Evolutionary conservation across 2,888 invertebrate species (phyloP).

Genomic region (Ornithoptera alexandrae): DNA sequence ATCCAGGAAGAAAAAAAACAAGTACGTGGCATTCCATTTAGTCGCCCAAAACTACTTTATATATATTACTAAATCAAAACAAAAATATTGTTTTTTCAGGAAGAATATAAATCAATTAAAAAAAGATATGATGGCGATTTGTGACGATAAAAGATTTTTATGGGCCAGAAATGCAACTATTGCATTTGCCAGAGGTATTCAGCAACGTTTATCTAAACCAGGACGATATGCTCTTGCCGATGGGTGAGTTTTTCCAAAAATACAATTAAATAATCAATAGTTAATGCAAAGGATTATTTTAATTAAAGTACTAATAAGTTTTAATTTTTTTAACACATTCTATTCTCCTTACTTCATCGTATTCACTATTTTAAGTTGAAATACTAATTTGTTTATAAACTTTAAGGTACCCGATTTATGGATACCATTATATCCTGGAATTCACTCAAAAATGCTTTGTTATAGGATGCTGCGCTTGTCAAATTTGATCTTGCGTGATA

Average conservation of each 20-base stretch:
- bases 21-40: constrained; percentile 41
- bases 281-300: no score
- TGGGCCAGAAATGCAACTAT: constrained; percentile 72
- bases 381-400: no score
- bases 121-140: constrained; percentile 54
- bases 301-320: no score
- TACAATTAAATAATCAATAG: no score
- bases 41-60: no score
- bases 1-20: constrained; percentile 50
- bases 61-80: neutral
- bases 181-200: constrained; percentile 65
- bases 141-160: constrained; percentile 54
- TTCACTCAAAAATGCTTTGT: no score
- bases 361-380: no score
- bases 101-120: constrained; percentile 50
- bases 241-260: constrained; percentile 44
- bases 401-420: no score
- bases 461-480: constrained; percentile 67
- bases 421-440: no score
- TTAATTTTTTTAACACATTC: no score
- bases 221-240: constrained; percentile 60
- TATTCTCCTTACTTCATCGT: no score
- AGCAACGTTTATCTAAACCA: constrained; percentile 57
- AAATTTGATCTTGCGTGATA: constrained; percentile 60
- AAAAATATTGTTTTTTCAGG: constrained; percentile 29